Percentiles rank a stretch among this genome's conserved stretches.
phyloP scores from a whole-genome alignment of 2,888 invertebrate genomes.

The Drosophila nigritarsus region DNA sequence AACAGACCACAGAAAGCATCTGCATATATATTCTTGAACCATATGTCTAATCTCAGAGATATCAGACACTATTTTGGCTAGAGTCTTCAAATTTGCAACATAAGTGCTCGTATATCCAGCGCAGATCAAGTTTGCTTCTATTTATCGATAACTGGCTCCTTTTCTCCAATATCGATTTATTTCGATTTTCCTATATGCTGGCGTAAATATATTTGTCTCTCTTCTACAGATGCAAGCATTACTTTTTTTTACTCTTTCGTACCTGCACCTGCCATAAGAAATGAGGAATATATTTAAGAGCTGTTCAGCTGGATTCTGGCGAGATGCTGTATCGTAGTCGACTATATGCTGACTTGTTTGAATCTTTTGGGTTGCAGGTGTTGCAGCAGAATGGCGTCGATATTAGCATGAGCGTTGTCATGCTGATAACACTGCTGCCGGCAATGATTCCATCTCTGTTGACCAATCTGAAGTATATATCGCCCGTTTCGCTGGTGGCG shows the following conservation, averaged over 20 bases:
- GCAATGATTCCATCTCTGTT: conserved; percentile 82
- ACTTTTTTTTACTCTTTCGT: too few species aligned
- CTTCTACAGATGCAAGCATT: too few species aligned
- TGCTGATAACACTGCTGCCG: conserved; percentile 79
- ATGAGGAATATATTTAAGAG: too few species aligned
- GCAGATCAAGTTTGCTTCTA: too few species aligned
- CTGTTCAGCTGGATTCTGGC: too few species aligned
- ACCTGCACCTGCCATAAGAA: too few species aligned
- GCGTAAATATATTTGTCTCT: too few species aligned
- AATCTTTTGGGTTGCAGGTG: conserved; percentile 84
- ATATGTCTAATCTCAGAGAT: neutral
- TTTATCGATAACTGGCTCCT: too few species aligned
- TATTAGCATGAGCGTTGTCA: conserved; percentile 73
- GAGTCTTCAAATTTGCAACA: neutral
- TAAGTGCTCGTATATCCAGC: too few species aligned
- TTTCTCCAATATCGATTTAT: too few species aligned
- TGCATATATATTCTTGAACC: neutral
- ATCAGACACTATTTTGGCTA: neutral
- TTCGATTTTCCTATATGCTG: too few species aligned
- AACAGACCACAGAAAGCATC: neutral
- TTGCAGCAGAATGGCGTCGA: conserved; percentile 77
- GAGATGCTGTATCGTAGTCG: neutral
- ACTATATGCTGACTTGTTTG: neutral
- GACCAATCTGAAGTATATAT: conserved; percentile 85
- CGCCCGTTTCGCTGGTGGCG: conserved; percentile 91